These are phyloP conservation scores for Hymenochirus boettgeri DNA, from an alignment of 2,113 vertebrate species.

Conservation along the genomic window DNA sequence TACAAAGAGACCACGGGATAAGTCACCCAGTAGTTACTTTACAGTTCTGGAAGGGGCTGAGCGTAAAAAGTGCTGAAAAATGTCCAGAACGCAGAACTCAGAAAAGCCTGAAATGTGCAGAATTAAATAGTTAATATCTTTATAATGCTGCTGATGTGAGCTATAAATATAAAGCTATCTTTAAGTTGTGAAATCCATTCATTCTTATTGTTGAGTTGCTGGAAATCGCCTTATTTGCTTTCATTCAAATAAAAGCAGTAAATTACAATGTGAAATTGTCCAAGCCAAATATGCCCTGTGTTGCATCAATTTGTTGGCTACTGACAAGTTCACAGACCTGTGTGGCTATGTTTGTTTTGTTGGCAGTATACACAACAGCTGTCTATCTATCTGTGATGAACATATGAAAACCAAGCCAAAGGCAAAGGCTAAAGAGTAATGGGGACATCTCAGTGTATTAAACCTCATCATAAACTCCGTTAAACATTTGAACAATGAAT, in stretches of 20 bases:
- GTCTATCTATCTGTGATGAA: conserved; percentile 34
- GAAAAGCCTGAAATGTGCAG: too few relatives aligned
- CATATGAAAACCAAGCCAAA: conserved; percentile 28
- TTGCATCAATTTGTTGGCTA: conserved; percentile 21
- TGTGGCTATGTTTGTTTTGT: conserved; percentile 8
- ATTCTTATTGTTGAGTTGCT: neutral
- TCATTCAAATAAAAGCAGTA: conserved; percentile 28
- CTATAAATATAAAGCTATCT: too few relatives aligned
- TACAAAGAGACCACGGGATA: too few relatives aligned
- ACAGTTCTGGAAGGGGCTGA: too few relatives aligned
- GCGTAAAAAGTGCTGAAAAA: too few relatives aligned
- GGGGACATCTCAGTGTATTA: too few relatives aligned
- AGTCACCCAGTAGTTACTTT: too few relatives aligned
- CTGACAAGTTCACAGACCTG: conserved; percentile 36
- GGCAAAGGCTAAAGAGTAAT: conserved; percentile 2
- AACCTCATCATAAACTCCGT: too few relatives aligned
- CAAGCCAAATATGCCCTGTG: conserved; percentile 36
- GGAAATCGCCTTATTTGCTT: conserved; percentile 18
- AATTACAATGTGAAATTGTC: conserved; percentile 39
- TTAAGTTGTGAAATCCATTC: too few relatives aligned
- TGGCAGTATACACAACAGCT: conserved; percentile 35
- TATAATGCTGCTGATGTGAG: too few relatives aligned
- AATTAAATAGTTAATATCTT: too few relatives aligned
- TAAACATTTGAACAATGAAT: neutral
- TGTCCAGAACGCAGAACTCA: too few relatives aligned